Evolutionary conservation across 2,797 vertebrate species (phyloP).

Genomic region (Graptemys geographica): DNA sequence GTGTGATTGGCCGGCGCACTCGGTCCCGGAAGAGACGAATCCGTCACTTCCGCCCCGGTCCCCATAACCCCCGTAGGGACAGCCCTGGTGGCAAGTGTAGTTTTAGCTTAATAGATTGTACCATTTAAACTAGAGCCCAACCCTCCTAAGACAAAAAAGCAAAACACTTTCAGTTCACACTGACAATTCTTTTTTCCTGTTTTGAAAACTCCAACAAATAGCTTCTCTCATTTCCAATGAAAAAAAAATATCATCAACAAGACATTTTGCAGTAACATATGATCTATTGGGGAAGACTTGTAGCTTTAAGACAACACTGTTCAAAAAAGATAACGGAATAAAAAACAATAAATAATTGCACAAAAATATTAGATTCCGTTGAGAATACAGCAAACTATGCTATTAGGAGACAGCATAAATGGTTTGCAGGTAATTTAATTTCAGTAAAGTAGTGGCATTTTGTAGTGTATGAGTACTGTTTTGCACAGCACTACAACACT

Average conservation of each 20-base stretch:
- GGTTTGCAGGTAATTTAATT: background rate
- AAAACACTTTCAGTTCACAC: background rate
- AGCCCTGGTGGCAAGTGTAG: background rate
- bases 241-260: background rate
- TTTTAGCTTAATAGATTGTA: background rate
- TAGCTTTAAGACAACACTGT: background rate
- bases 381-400: background rate
- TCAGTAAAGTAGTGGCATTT: background rate
- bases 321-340: background rate
- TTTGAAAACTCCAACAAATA: background rate
- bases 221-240: background rate
- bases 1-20: no score
- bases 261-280: background rate
- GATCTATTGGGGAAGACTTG: background rate
- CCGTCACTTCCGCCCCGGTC: fast-evolving
- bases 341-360: conserved; percentile 5
- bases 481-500: fast-evolving
- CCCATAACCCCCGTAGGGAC: no score
- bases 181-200: background rate
- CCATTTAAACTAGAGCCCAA: background rate
- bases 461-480: background rate
- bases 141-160: background rate
- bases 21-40: no score
- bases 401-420: background rate
- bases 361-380: background rate